Evolutionary conservation across 2,888 invertebrate genomes (phyloP), one percentile per base, ranked within the genome.

Genomic region (Mechanitis mazaeus): DNA sequence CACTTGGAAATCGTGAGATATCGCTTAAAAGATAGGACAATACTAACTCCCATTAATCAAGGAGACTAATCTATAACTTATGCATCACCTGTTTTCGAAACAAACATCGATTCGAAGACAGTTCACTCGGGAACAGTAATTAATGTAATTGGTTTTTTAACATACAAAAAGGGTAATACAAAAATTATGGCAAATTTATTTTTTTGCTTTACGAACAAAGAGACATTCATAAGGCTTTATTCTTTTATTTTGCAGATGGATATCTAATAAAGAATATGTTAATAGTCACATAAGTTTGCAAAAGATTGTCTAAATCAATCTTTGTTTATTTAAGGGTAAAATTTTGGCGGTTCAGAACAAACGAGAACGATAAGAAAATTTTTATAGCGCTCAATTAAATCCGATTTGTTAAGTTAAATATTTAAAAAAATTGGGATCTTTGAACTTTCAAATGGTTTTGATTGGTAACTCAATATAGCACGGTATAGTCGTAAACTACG

Each of bases 41-140:
- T 60, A 63, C 60, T 38, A 62, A 68, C 65, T 57, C 62, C 73
- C 70, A 78, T 80, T 78, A 80, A 75, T 78, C 78, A 76, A 67
- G 72, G 70, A 69, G 76, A 72, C 68, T 70, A 71, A 68, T 73
- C 76, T 74, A 81, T 83, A 82, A 75, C 73, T 79, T 76, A 76
- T 65, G 58, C 71, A 79, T 75, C 84, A 84, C 81, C 84, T 83
- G 81, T 79, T 79, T 77, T 33, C 73, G 69, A 70, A 69, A 68
- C 69, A 71, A 73, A 68, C 66, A 70, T 59, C 50, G 57, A 53
- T 54, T 66, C 54, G 58, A 28, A 60, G 58, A 55, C 58, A 47
- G 45, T 54, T 20, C 47, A 45, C 60, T 56, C 59, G n/a, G 50
- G 50, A 55, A 33, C 45, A 42, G 47, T 50, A 47, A 59, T 58